These are phyloP conservation scores for Sarcophaga subvicina DNA, from an alignment of 2,888 invertebrate species.

Conservation along the genomic window DNA sequence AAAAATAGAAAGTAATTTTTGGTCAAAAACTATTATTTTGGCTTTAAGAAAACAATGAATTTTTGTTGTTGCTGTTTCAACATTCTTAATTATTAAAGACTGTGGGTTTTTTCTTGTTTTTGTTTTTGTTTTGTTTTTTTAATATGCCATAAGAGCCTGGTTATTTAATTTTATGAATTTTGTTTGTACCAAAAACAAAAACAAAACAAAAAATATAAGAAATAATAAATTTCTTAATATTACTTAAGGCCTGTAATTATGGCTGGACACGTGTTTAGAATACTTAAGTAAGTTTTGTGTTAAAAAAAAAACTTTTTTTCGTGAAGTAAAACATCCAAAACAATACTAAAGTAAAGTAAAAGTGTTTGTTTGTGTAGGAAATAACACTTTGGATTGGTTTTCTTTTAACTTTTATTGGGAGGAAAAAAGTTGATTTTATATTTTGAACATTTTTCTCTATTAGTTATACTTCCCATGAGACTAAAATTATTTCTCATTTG, in stretches of 20 bases:
- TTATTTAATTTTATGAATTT: slow-evolving; percentile 4
- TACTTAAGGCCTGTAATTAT: slow-evolving; percentile 7
- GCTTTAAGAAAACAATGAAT: neutral
- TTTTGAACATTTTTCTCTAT: too few relatives aligned
- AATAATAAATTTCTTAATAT: slow-evolving; percentile 28
- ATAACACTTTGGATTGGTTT: too few relatives aligned
- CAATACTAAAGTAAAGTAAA: too few relatives aligned
- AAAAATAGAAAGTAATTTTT: too few relatives aligned
- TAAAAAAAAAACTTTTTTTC: too few relatives aligned
- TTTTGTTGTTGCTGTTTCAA: neutral
- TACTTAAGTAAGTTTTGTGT: neutral
- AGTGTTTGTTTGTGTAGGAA: too few relatives aligned
- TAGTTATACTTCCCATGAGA: too few relatives aligned
- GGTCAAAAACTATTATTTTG: too few relatives aligned
- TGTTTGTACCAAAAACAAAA: neutral
- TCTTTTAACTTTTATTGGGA: neutral
- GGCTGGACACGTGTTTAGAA: slow-evolving; percentile 14
- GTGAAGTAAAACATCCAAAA: too few relatives aligned
- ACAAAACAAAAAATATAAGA: neutral
- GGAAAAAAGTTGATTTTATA: neutral
- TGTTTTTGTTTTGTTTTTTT: neutral
- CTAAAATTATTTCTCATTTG: too few relatives aligned
- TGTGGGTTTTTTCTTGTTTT: too few relatives aligned
- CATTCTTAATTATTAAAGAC: neutral
- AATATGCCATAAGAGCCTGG: slow-evolving; percentile 8